phyloP scores from a whole-genome alignment of 2,888 invertebrate genomes.

The Argynnis bischoffii region DNA sequence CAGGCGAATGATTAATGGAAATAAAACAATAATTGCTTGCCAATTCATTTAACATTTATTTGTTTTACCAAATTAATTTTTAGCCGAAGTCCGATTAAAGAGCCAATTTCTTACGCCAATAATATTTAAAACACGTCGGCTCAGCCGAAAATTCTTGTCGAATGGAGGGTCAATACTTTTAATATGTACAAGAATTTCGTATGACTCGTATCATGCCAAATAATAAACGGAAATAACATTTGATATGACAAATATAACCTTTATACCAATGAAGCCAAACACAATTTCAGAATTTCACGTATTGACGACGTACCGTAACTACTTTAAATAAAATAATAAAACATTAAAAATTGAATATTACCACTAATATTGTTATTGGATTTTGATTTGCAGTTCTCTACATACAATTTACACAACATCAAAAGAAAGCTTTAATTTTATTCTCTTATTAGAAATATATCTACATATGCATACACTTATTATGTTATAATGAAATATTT shows the following conservation, averaged over 20 bases:
- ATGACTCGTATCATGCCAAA: background rate
- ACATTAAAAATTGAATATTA: background rate
- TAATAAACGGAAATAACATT: background rate
- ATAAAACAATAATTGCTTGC: conserved; percentile 14
- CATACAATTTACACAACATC: conserved; percentile 2
- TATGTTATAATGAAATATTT: background rate
- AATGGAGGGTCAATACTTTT: background rate
- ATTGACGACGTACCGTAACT: background rate
- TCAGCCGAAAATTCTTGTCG: background rate
- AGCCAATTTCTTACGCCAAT: background rate
- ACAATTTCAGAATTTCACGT: no score
- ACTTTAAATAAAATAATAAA: background rate
- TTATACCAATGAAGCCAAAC: no score
- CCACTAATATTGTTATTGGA: background rate
- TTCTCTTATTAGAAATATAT: background rate
- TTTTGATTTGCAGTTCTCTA: background rate
- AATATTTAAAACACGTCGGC: conserved; percentile 5
- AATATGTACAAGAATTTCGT: background rate
- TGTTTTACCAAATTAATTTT: background rate
- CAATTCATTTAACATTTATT: conserved; percentile 16
- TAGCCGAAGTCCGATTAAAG: background rate
- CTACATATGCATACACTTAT: background rate
- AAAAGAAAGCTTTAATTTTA: conserved; percentile 5
- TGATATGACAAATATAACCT: background rate
- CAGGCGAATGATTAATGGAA: no score